Conservation (phyloP, 2,797 vertebrate species). For the Microhierax caerulescens region DNA sequence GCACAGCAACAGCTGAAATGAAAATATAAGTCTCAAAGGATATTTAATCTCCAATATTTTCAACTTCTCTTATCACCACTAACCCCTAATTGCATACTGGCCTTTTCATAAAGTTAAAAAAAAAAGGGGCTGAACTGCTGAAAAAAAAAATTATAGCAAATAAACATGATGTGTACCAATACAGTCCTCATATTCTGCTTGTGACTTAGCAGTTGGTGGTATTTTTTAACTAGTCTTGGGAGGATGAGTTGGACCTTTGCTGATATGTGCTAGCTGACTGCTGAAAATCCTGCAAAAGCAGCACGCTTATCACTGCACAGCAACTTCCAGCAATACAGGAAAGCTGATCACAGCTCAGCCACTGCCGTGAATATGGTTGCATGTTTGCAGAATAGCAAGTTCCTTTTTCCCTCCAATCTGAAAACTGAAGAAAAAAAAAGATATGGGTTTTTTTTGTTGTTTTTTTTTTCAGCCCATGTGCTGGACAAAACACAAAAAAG, state of each 20-base stretch:
- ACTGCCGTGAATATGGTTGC: neutral
- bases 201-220: neutral
- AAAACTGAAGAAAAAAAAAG: neutral
- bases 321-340: neutral
- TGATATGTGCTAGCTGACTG: neutral
- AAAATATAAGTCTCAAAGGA: neutral
- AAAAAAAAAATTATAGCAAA: neutral
- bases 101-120: neutral
- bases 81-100: neutral
- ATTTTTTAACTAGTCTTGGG: neutral
- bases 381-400: neutral
- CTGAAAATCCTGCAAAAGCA: neutral
- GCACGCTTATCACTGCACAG: too few relatives aligned
- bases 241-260: neutral
- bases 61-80: neutral
- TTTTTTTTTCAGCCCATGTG: neutral
- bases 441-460: too few relatives aligned
- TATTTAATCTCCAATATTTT: neutral
- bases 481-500: neutral
- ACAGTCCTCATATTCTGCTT: neutral
- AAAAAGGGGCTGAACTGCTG: neutral
- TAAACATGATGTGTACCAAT: neutral
- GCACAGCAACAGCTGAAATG: conserved; percentile 3
- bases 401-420: neutral
- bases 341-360: neutral